Evolutionary conservation across 1,140 invertebrate species (phyloP).

Genomic region (Polypedilum vanderplanki): DNA sequence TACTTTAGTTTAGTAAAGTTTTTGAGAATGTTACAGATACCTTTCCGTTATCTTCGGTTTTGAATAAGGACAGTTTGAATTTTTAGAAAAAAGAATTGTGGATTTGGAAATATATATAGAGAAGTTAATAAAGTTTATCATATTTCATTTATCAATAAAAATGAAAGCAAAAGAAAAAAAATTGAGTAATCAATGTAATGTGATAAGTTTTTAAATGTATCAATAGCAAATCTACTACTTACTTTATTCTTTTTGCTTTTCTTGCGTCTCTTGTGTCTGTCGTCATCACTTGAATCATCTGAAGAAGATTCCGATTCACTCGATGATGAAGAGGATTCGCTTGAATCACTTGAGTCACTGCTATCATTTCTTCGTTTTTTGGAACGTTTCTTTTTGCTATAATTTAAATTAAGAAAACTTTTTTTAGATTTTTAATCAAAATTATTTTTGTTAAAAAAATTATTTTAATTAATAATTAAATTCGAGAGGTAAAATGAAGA

Average conservation of each 20-base stretch:
- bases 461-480: no score
- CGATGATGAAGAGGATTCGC: constrained; percentile 35
- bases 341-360: constrained; percentile 35
- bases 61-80: constrained; percentile 28
- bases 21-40: constrained; percentile 20
- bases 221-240: constrained; percentile 34
- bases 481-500: no score
- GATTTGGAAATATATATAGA: constrained; percentile 10
- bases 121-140: constrained; percentile 19
- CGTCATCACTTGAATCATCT: constrained; percentile 47
- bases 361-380: constrained; percentile 37
- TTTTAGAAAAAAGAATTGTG: constrained; percentile 19
- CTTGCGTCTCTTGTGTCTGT: constrained; percentile 38
- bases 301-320: constrained; percentile 40
- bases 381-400: constrained; percentile 51
- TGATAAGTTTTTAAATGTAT: not conserved
- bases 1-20: constrained; percentile 3
- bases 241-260: constrained; percentile 53
- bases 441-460: not conserved
- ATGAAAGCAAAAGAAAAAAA: constrained; percentile 14
- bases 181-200: constrained; percentile 13
- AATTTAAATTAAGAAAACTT: constrained; percentile 26
- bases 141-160: constrained; percentile 10
- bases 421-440: not conserved
- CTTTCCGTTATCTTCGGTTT: constrained; percentile 28